Conservation (phyloP, 2,888 invertebrate species). For the Cryptus viduatorius region DNA sequence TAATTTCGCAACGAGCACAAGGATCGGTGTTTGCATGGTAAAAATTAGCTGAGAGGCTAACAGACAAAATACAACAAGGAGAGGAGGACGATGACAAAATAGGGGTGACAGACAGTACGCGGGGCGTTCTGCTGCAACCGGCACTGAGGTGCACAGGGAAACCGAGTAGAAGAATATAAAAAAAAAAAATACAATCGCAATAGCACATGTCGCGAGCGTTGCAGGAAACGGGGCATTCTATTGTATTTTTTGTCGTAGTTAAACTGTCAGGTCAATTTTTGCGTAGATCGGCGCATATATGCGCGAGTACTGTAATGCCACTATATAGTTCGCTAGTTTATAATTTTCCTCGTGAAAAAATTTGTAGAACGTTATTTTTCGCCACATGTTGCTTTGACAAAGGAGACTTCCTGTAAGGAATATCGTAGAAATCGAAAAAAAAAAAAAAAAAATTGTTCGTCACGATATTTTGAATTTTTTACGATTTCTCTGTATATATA, state of each 20-base stretch:
- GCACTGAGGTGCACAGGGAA: slow-evolving; percentile 63
- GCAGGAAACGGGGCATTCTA: slow-evolving; percentile 84
- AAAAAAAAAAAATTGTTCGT: not conserved
- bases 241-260: slow-evolving; percentile 84
- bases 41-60: slow-evolving; percentile 29
- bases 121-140: slow-evolving; percentile 47
- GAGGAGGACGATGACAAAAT: slow-evolving; percentile 65
- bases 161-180: slow-evolving; percentile 46
- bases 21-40: slow-evolving; percentile 51
- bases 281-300: slow-evolving; percentile 54
- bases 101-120: slow-evolving; percentile 59
- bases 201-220: slow-evolving; percentile 77
- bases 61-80: slow-evolving; percentile 3
- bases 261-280: slow-evolving; percentile 84
- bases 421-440: not conserved
- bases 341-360: slow-evolving; percentile 68
- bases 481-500: not conserved
- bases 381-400: slow-evolving; percentile 37
- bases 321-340: slow-evolving; percentile 69
- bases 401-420: not conserved
- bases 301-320: not conserved
- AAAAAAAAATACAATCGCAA: slow-evolving; percentile 75
- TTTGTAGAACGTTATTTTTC: slow-evolving; percentile 2
- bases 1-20: slow-evolving; percentile 77
- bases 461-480: not conserved